phyloP scores from a whole-genome alignment of 2,797 vertebrate species.

The Hypotaenidia okinawae region DNA sequence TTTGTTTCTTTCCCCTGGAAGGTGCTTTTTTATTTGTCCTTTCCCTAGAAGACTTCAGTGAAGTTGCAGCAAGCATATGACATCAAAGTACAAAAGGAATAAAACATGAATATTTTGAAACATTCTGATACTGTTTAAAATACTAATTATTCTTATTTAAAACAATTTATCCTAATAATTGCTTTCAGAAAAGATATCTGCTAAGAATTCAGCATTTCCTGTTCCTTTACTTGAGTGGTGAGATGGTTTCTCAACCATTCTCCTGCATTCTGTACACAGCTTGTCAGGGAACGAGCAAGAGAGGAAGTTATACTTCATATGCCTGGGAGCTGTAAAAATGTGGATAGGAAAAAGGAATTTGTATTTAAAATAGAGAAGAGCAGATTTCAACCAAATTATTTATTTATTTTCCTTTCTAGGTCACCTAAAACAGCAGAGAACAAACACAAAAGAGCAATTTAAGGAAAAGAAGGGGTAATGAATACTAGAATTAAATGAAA shows the following conservation, averaged over 20 bases:
- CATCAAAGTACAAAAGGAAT: background rate
- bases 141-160: background rate
- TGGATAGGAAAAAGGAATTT: background rate
- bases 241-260: background rate
- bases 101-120: background rate
- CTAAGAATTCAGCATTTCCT: background rate
- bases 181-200: background rate
- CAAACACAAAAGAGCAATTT: conserved; percentile 1
- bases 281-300: background rate
- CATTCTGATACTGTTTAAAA: background rate
- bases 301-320: background rate
- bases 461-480: background rate
- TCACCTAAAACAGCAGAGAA: background rate
- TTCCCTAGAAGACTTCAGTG: conserved; percentile 11
- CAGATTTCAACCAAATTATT: background rate
- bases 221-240: background rate
- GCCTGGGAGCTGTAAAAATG: background rate
- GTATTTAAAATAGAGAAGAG: conserved; percentile 17
- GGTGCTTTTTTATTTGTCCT: background rate
- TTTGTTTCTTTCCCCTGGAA: background rate
- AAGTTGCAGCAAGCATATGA: background rate
- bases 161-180: conserved; percentile 41
- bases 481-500: conserved; percentile 21
- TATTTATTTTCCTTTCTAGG: conserved; percentile 27
- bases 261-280: background rate